Conservation (phyloP, 2,888 invertebrate species). For the Trichopria drosophilae region DNA sequence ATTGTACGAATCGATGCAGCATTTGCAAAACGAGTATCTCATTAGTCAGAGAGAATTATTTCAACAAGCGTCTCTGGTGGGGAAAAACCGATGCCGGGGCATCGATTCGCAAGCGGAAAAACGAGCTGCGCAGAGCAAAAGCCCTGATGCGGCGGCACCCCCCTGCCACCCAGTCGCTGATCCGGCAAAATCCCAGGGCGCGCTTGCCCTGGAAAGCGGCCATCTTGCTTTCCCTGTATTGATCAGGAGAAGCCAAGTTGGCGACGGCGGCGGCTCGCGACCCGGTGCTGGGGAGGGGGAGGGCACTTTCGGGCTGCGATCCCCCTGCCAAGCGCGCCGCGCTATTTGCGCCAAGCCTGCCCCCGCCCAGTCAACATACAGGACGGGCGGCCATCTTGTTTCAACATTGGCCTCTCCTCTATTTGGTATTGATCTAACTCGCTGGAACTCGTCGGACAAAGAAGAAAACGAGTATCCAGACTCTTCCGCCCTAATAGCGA, state of each 20-base stretch:
- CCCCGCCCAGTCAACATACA: conserved; percentile 43
- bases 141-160: conserved; percentile 19
- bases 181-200: conserved; percentile 51
- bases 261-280: conserved; percentile 18
- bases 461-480: conserved; percentile 33
- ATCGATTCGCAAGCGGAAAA: neutral
- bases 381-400: conserved; percentile 54
- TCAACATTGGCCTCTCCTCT: conserved; percentile 47
- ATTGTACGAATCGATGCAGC: too few relatives aligned
- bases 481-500: too few relatives aligned
- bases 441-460: conserved; percentile 40
- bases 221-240: conserved; percentile 59
- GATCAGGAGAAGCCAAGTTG: conserved; percentile 40
- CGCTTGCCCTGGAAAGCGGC: conserved; percentile 53
- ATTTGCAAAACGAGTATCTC: too few relatives aligned
- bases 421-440: conserved; percentile 54
- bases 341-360: too few relatives aligned
- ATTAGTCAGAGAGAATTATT: too few relatives aligned
- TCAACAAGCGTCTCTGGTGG: too few relatives aligned
- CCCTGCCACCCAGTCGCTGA: conserved; percentile 19
- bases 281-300: conserved; percentile 20
- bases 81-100: too few relatives aligned
- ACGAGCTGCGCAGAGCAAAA: too few relatives aligned
- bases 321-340: too few relatives aligned
- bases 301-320: conserved; percentile 40